phyloP scores from a whole-genome alignment of 2,113 vertebrate genomes.

The Dendrocopos noguchii region DNA sequence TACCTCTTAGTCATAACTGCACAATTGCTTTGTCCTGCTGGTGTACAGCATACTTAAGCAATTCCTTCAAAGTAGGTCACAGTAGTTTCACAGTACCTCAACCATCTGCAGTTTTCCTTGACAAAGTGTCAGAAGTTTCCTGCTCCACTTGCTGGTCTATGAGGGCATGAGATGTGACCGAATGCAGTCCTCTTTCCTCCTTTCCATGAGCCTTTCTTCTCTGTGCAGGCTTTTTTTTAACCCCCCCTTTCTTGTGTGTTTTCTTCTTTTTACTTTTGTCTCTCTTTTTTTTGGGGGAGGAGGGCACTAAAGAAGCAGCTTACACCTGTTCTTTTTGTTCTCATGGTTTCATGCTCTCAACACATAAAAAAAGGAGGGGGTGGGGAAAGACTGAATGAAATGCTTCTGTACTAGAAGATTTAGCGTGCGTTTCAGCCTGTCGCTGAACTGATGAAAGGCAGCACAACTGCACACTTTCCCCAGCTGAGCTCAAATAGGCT shows the following conservation, averaged over 20 bases:
- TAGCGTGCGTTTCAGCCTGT: slow-evolving; percentile 39
- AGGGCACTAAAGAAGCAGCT: not conserved
- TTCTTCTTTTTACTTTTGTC: not conserved
- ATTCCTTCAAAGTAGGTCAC: not conserved
- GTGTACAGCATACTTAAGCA: not conserved
- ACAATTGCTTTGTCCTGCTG: not conserved
- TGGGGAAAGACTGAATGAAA: not conserved
- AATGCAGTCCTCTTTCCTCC: not conserved
- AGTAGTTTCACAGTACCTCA: not conserved
- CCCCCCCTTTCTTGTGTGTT: not conserved
- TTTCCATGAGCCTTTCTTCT: not conserved
- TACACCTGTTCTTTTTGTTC: slow-evolving; percentile 17
- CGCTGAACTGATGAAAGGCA: slow-evolving; percentile 46
- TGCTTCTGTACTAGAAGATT: slow-evolving; percentile 21
- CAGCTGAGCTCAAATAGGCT: slow-evolving; percentile 17
- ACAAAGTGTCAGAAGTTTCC: not conserved
- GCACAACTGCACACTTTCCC: slow-evolving; percentile 7
- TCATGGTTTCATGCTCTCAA: not conserved
- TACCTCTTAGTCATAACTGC: not conserved
- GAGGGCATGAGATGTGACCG: not conserved
- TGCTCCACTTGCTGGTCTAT: not conserved
- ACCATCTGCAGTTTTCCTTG: not conserved
- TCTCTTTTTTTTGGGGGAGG: not conserved
- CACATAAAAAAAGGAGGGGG: not conserved
- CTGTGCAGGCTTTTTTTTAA: not conserved